Evolutionary conservation across 2,888 invertebrate genomes (phyloP).

Genomic region (Ligdia adustata): DNA sequence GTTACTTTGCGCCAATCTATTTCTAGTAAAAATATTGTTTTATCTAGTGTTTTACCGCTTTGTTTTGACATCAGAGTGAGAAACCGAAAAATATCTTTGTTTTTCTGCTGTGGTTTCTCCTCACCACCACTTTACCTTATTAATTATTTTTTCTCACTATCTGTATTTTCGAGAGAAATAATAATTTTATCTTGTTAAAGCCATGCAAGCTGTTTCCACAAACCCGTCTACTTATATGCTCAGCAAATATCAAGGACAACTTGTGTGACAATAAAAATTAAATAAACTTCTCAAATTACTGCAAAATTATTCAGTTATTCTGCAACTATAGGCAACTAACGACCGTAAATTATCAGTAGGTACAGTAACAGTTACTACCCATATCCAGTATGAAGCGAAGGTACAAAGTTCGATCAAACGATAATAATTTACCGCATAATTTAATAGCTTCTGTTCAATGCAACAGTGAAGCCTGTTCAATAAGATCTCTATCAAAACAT

Average conservation of each 20-base stretch:
- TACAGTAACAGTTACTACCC: too few species aligned
- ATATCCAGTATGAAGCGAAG: too few species aligned
- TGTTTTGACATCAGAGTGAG: too few species aligned
- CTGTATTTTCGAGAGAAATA: too few species aligned
- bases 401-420: conserved; percentile 16
- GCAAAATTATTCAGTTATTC: conserved; percentile 15
- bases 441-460: conserved; percentile 18
- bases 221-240: not conserved
- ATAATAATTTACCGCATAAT: conserved; percentile 18
- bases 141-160: too few species aligned
- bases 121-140: too few species aligned
- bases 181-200: not conserved
- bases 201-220: not conserved
- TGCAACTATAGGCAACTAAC: conserved; percentile 1
- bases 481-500: conserved; percentile 35
- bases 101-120: too few species aligned
- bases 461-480: conserved; percentile 16
- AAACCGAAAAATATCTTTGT: too few species aligned
- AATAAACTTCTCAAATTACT: conserved; percentile 1
- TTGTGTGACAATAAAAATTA: conserved; percentile 1
- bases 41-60: too few species aligned
- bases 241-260: conserved; percentile 5
- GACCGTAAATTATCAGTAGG: conserved; percentile 13
- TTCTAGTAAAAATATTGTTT: too few species aligned
- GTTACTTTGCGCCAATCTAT: too few species aligned